These are phyloP conservation scores for Saturnia pavonia DNA, from an alignment of 2,888 invertebrate species.

Conservation along the genomic window DNA sequence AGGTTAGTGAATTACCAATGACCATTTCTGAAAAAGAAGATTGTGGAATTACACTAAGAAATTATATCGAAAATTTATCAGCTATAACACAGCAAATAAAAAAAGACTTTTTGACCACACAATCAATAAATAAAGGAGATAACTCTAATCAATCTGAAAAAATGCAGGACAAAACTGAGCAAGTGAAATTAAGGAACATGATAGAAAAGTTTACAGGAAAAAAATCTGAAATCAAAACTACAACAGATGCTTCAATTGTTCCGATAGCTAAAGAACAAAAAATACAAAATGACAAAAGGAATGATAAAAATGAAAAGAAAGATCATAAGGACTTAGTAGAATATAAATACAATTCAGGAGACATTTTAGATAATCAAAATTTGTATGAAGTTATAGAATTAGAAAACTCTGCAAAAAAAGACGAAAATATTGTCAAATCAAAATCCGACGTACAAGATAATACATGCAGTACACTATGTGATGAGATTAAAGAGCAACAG, in stretches of 20 bases:
- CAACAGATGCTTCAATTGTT: neutral
- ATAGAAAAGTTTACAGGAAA: neutral
- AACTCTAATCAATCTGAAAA: neutral
- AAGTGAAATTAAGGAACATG: neutral
- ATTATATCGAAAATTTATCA: neutral
- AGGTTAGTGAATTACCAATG: constrained; percentile 6
- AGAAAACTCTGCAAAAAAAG: too few species aligned
- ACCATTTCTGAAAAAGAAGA: neutral
- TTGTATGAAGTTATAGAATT: too few species aligned
- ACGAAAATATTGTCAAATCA: constrained; percentile 28
- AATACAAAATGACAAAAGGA: too few species aligned
- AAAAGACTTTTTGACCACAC: neutral
- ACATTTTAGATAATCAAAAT: too few species aligned
- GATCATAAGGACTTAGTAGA: neutral
- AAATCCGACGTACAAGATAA: constrained; percentile 5
- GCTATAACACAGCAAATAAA: constrained; percentile 22
- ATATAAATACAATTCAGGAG: too few species aligned
- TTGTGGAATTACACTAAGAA: neutral
- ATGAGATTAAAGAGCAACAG: neutral
- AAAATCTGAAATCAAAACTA: neutral
- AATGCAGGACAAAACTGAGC: neutral
- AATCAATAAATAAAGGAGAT: neutral
- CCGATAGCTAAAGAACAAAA: neutral
- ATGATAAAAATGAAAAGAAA: too few species aligned
- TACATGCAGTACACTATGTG: neutral